Evolutionary conservation across 2,113 vertebrate genomes (phyloP).

Genomic region (Sinocyclocheilus rhinocerous): DNA sequence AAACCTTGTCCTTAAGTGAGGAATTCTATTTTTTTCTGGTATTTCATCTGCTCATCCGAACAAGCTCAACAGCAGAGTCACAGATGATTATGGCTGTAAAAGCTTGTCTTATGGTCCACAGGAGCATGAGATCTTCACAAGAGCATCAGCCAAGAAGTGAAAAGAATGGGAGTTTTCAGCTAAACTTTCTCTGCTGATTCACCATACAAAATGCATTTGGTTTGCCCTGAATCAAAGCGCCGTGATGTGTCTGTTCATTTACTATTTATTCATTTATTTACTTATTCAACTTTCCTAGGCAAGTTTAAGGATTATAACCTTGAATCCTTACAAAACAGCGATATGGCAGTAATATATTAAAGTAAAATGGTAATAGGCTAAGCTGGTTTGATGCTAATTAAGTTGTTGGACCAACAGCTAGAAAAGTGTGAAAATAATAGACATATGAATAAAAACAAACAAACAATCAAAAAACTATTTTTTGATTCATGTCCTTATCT

Average conservation of each 20-base stretch:
- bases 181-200: slow-evolving; percentile 71
- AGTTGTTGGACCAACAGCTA: neutral
- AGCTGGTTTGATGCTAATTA: neutral
- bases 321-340: neutral
- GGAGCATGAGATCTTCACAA: slow-evolving; percentile 76
- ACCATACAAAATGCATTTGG: slow-evolving; percentile 79
- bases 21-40: slow-evolving; percentile 57
- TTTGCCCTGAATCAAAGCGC: slow-evolving; percentile 68
- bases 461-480: neutral
- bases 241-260: slow-evolving; percentile 57
- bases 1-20: slow-evolving; percentile 57
- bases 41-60: slow-evolving; percentile 76
- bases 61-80: slow-evolving; percentile 74
- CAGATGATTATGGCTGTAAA: slow-evolving; percentile 73
- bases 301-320: slow-evolving; percentile 53
- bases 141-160: slow-evolving; percentile 66
- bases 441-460: neutral
- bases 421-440: neutral
- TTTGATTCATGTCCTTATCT: neutral
- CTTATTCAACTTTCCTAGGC: slow-evolving; percentile 57
- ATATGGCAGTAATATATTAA: neutral
- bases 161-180: slow-evolving; percentile 75
- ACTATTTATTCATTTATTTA: slow-evolving; percentile 47
- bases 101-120: slow-evolving; percentile 69
- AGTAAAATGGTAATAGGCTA: neutral